These are phyloP conservation scores for Dusona sp. DNA, from an alignment of 2,888 invertebrate species.

Conservation along the genomic window DNA sequence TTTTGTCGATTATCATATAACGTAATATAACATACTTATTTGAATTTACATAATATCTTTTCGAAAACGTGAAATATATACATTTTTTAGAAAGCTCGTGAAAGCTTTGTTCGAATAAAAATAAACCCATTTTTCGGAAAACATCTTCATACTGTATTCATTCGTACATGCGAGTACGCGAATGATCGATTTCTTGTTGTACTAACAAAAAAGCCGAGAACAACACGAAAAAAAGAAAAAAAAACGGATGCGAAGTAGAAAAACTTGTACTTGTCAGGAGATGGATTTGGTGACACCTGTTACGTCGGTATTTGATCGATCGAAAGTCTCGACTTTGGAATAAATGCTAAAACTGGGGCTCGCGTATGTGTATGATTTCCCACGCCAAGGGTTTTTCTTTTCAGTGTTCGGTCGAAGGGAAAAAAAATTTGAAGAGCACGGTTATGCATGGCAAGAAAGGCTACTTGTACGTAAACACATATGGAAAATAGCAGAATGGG, in stretches of 20 bases:
- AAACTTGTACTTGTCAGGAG: constrained; percentile 81
- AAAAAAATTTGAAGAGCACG: constrained; percentile 74
- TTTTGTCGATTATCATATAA: too few species aligned
- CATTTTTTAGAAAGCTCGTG: neutral
- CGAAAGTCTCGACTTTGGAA: constrained; percentile 57
- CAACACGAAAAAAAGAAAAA: constrained; percentile 39
- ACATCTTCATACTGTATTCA: constrained; percentile 5
- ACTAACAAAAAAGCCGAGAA: constrained; percentile 35
- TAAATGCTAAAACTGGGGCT: constrained; percentile 17
- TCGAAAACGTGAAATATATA: too few species aligned
- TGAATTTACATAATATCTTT: too few species aligned
- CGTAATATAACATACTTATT: too few species aligned
- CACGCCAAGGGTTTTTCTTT: constrained; percentile 56
- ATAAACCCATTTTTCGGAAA: neutral
- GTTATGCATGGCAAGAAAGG: constrained; percentile 62
- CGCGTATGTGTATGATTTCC: constrained; percentile 48
- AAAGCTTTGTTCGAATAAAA: neutral
- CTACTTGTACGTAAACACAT: constrained; percentile 43
- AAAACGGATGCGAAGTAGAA: constrained; percentile 79
- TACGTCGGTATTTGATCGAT: constrained; percentile 83
- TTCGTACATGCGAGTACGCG: neutral
- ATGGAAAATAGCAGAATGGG: constrained; percentile 56
- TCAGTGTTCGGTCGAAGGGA: constrained; percentile 67
- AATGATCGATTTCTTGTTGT: constrained; percentile 60
- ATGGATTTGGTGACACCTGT: constrained; percentile 78